These are phyloP conservation scores for Naso thynnoides DNA, from an alignment of 2,797 vertebrate species.

Conservation along the genomic window DNA sequence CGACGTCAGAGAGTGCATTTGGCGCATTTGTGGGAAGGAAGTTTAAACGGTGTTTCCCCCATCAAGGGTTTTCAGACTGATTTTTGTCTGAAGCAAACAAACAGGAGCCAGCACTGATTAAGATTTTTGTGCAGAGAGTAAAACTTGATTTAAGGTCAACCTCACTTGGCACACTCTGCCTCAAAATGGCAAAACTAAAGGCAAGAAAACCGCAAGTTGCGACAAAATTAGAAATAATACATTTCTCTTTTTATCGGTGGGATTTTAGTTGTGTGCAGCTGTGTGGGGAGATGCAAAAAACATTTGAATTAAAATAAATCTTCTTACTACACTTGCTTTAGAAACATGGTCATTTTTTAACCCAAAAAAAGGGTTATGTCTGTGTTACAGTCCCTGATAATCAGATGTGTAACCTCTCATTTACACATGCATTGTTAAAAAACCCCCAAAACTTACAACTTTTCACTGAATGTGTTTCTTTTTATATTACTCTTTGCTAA, in stretches of 20 bases:
- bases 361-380: too few species aligned
- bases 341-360: neutral
- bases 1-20: neutral
- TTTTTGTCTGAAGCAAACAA: neutral
- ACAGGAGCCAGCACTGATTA: neutral
- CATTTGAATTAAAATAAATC: slow-evolving; percentile 13
- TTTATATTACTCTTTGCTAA: too few species aligned
- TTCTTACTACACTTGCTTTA: slow-evolving; percentile 2
- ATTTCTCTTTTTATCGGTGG: neutral
- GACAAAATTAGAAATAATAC: neutral
- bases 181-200: neutral
- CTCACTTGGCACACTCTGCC: neutral
- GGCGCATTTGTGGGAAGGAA: neutral
- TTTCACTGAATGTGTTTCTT: too few species aligned
- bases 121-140: neutral
- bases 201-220: neutral
- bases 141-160: neutral
- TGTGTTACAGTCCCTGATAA: neutral
- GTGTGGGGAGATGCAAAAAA: slow-evolving; percentile 53
- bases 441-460: neutral
- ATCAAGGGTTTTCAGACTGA: neutral
- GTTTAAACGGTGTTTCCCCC: neutral
- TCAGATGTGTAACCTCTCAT: neutral
- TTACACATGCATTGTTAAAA: too few species aligned
- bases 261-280: neutral